phyloP scores from a whole-genome alignment of 1,140 invertebrate species.

The Tachypleus tridentatus region DNA sequence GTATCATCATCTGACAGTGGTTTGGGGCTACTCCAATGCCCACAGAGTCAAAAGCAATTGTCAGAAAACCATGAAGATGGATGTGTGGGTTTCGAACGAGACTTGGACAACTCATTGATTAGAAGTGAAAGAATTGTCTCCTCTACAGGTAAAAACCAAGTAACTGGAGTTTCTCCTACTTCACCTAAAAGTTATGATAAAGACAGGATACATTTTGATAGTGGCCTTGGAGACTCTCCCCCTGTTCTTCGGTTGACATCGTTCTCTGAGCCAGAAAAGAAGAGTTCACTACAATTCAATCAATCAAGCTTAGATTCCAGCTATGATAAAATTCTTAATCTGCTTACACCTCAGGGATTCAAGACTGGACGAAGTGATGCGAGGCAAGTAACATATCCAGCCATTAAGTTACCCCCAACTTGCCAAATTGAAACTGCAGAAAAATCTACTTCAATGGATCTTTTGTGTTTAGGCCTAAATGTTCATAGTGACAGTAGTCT shows the following conservation, averaged over 20 bases:
- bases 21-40: conserved; percentile 9
- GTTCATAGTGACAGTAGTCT: too few relatives aligned
- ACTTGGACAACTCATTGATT: not conserved
- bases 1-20: conserved; percentile 18
- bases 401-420: not conserved
- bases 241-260: not conserved
- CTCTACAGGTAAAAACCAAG: not conserved
- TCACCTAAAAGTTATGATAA: not conserved
- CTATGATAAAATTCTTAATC: conserved; percentile 5
- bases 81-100: not conserved
- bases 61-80: not conserved
- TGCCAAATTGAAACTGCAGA: conserved; percentile 19
- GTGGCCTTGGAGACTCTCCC: not conserved
- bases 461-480: too few relatives aligned
- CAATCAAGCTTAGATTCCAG: not conserved
- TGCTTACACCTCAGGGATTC: conserved; percentile 11
- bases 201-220: not conserved
- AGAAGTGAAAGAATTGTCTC: not conserved
- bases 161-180: not conserved
- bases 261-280: not conserved
- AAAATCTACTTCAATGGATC: conserved; percentile 21
- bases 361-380: conserved; percentile 1
- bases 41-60: not conserved
- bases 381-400: not conserved
- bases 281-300: not conserved